A percentile compares a stretch with the other conserved stretches of the same genome.
Conservation (phyloP, 2,113 vertebrate genomes). For the Alces alces region DNA sequence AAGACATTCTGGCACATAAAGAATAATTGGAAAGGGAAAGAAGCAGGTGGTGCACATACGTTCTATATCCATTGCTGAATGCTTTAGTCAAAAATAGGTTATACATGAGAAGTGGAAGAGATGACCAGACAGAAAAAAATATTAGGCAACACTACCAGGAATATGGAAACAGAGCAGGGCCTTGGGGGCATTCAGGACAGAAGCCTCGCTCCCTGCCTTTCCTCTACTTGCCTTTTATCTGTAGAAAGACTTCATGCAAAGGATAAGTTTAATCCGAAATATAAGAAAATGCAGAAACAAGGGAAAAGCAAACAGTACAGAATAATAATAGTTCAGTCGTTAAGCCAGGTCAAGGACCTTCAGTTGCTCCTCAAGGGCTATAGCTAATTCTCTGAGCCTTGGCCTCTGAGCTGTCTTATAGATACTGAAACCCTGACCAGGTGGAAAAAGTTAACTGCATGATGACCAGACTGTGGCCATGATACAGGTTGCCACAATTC, state of each 20-base stretch:
- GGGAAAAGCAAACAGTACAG: neutral
- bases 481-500: neutral
- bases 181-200: neutral
- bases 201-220: neutral
- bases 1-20: neutral
- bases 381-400: neutral
- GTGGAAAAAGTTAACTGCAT: neutral
- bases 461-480: neutral
- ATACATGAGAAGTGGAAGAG: neutral
- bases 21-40: neutral
- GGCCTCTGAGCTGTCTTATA: neutral
- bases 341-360: neutral
- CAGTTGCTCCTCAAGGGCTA: neutral
- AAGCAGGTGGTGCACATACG: rapidly evolving
- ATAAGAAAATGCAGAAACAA: neutral
- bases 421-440: neutral
- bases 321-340: neutral
- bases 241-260: neutral
- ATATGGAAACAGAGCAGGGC: neutral
- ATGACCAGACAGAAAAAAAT: no score
- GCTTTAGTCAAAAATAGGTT: neutral
- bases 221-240: neutral
- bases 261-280: neutral
- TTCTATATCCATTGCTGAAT: neutral
- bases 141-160: no score